Conservation (phyloP, 2,888 invertebrate species). For the Stenoptilia bipunctidactyla region DNA sequence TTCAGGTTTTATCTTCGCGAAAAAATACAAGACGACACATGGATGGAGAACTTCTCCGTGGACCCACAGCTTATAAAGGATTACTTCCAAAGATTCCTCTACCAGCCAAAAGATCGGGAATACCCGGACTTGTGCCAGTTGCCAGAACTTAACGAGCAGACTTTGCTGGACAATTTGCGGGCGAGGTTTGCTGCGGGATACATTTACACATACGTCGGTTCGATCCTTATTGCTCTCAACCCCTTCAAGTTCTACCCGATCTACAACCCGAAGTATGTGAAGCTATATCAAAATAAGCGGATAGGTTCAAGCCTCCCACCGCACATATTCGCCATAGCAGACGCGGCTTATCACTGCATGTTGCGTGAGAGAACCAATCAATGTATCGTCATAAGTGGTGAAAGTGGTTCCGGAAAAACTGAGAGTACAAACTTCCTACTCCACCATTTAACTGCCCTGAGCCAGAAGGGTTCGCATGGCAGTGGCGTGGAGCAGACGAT, state of each 20-base stretch:
- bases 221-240: constrained; percentile 95
- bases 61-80: constrained; percentile 93
- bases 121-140: constrained; percentile 96
- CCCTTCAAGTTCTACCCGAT: constrained; percentile 96
- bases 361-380: constrained; percentile 87
- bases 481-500: constrained; percentile 98
- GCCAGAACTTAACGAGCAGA: constrained; percentile 95
- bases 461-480: constrained; percentile 94
- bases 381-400: constrained; percentile 96
- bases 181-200: constrained; percentile 91
- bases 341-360: constrained; percentile 95
- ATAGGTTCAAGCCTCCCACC: constrained; percentile 94
- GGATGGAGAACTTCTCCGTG: constrained; percentile 90
- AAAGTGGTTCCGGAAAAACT: constrained; percentile 96
- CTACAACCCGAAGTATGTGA: constrained; percentile 97
- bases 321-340: constrained; percentile 96
- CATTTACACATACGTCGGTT: constrained; percentile 96
- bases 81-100: constrained; percentile 90
- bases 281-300: constrained; percentile 92
- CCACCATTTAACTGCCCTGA: constrained; percentile 94
- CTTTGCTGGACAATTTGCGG: constrained; percentile 89
- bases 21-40: constrained; percentile 86
- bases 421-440: constrained; percentile 96
- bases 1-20: constrained; percentile 88
- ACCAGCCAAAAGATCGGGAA: constrained; percentile 93